Evolutionary conservation across 2,888 invertebrate species (phyloP).

Genomic region (Neoascia interrupta): DNA sequence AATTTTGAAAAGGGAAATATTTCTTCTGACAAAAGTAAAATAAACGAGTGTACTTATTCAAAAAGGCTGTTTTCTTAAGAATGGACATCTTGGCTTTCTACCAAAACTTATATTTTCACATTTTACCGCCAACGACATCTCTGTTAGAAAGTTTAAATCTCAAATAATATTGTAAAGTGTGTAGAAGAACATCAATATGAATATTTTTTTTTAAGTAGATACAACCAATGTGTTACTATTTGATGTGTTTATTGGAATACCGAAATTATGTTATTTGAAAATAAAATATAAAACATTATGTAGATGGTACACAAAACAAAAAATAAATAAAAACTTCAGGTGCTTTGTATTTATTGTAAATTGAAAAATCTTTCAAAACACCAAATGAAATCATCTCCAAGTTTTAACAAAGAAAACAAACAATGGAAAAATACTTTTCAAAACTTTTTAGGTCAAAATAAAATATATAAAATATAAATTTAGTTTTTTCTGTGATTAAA

Average conservation of each 20-base stretch:
- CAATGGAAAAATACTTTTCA: conserved; percentile 43
- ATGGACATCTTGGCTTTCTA: conserved; percentile 15
- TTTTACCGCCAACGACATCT: conserved; percentile 27
- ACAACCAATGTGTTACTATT: conserved; percentile 54
- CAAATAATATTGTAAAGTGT: conserved; percentile 41
- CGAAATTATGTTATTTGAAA: conserved; percentile 39
- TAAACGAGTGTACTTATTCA: conserved; percentile 56
- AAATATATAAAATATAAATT: conserved; percentile 53
- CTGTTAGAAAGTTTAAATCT: conserved; percentile 7
- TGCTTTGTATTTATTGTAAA: conserved; percentile 66
- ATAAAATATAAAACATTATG: conserved; percentile 19
- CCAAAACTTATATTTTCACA: conserved; percentile 13
- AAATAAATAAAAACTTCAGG: too few relatives aligned
- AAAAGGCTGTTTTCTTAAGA: conserved; percentile 62
- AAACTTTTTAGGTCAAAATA: conserved; percentile 52
- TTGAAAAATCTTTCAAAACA: conserved; percentile 48
- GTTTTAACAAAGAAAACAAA: conserved; percentile 16
- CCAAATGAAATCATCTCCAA: conserved; percentile 51
- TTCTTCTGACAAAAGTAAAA: too few relatives aligned
- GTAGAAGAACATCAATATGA: conserved; percentile 38
- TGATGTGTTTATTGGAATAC: conserved; percentile 40
- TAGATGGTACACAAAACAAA: conserved; percentile 62
- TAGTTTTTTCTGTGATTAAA: conserved; percentile 73
- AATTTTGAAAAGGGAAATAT: conserved; percentile 17
- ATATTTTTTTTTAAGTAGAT: conserved; percentile 37